Evolutionary conservation across 2,113 vertebrate species (phyloP).

Genomic region (Cairina moschata): DNA sequence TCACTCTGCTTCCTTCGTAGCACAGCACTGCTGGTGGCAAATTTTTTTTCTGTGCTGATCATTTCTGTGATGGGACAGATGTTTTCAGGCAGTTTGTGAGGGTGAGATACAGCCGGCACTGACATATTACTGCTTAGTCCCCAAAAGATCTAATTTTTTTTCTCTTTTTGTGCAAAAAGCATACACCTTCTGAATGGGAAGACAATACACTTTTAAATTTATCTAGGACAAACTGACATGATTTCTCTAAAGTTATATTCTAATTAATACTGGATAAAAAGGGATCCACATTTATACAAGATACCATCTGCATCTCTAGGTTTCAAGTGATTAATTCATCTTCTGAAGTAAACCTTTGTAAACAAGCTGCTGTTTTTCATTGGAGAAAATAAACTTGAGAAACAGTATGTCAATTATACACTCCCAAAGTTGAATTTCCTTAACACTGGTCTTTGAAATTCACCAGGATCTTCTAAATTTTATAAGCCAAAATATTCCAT

Average conservation of each 20-base stretch:
- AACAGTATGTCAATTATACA: not conserved
- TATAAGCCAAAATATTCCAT: not conserved
- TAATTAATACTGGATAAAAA: not conserved
- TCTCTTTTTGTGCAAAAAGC: not conserved
- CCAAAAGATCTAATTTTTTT: not conserved
- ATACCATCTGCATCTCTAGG: not conserved
- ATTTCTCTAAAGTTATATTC: not conserved
- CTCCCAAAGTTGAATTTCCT: not conserved
- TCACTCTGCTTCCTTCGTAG: not conserved
- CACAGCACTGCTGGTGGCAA: not conserved
- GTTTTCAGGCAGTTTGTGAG: not conserved
- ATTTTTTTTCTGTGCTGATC: not conserved
- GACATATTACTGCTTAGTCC: not conserved
- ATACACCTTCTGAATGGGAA: not conserved
- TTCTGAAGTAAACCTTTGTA: not conserved
- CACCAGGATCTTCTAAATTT: not conserved
- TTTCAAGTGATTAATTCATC: not conserved
- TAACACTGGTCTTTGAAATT: not conserved
- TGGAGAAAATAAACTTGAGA: not conserved
- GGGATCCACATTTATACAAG: not conserved
- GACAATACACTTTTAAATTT: not conserved
- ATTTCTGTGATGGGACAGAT: not conserved
- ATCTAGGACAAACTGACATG: not conserved
- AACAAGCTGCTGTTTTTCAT: not conserved
- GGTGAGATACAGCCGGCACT: not conserved